Base-by-base conservation (phyloP, 2,888 invertebrate genomes). In the Folsomia manolachei region DNA sequence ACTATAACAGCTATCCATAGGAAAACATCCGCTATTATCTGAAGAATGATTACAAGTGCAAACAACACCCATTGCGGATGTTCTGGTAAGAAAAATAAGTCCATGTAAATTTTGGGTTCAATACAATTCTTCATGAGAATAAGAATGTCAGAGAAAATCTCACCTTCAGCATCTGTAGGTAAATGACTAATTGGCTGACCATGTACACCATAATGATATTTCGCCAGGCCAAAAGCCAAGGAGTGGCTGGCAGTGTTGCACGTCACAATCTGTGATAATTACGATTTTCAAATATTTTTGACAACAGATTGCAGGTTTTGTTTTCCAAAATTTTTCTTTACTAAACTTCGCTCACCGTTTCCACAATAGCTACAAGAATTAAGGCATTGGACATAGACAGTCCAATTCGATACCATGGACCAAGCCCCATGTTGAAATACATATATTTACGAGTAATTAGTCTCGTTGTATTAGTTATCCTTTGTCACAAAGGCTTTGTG, bases 341-440 rank as follows among this genome's bases (percentile, higher is more conserved):
- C n/a, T 9, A 26, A n/a, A n/a, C 7, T 27, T 2, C 23, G 21
- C 71, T 39, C 71, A 75, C 75, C 73, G 73, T 73, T 70, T 75
- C 75, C 69, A 73, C 70, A 60, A 73, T 71, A 27, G 73, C 75
- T 26, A 71, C 75, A 63, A 75, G 73, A 52, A 75, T 75, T 53
- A 75, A 65, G 64, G 71, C 71, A 71, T 75, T 75, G 52, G 71
- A 71, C 52, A 75, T n/a, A 27, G 73, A 71, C 26, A 75, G 62
- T 27, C 73, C 75, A 26, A 75, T 71, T 70, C 75, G 71, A 52
- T 70, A 74, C 74, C 74, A 72, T 70, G 75, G 75, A 61, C 75
- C 73, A 27, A 70, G 24, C 64, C 73, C 75, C 75, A 75, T 75
- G 60, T 69, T 75, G 26, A 67, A 4, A 56, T 52, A 24, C 65